Conservation (phyloP, 2,113 vertebrate species). For the Lepus americanus region DNA sequence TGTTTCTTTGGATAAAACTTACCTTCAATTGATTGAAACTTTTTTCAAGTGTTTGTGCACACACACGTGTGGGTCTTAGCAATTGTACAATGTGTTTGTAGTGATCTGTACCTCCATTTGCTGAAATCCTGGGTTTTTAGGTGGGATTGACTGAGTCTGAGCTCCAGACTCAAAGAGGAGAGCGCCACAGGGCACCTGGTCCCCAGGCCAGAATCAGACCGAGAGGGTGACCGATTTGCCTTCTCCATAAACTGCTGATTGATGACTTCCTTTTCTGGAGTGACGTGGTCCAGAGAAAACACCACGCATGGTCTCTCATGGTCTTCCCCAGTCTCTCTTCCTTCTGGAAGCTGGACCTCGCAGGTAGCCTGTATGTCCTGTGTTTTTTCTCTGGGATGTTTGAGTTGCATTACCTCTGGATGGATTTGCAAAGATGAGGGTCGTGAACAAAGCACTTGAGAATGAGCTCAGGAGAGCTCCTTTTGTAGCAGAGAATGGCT, state of each 20-base stretch:
- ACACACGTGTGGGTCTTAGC: not conserved
- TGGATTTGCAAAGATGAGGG: not conserved
- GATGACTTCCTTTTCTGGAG: not conserved
- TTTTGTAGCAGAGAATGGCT: not conserved
- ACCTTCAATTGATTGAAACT: not conserved
- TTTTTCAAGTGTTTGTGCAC: fast-evolving
- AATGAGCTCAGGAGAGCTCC: not conserved
- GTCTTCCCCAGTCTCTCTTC: not conserved
- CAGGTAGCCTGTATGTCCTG: not conserved
- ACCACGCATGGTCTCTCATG: fast-evolving
- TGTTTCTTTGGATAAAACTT: not conserved
- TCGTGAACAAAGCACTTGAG: not conserved
- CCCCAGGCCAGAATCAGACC: fast-evolving
- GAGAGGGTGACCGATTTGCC: too few relatives aligned
- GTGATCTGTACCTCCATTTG: not conserved
- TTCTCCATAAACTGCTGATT: not conserved
- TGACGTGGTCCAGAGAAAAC: not conserved
- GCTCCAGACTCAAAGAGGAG: not conserved
- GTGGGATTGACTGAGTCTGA: too few relatives aligned
- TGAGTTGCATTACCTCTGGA: not conserved
- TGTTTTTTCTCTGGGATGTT: too few relatives aligned
- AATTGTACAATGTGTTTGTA: too few relatives aligned
- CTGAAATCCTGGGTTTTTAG: not conserved
- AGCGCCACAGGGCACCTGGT: fast-evolving
- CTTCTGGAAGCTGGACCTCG: not conserved